Evolutionary conservation across 2,113 vertebrate species (phyloP), one percentile per base, ranked within the genome.

Genomic region (Lontra canadensis): DNA sequence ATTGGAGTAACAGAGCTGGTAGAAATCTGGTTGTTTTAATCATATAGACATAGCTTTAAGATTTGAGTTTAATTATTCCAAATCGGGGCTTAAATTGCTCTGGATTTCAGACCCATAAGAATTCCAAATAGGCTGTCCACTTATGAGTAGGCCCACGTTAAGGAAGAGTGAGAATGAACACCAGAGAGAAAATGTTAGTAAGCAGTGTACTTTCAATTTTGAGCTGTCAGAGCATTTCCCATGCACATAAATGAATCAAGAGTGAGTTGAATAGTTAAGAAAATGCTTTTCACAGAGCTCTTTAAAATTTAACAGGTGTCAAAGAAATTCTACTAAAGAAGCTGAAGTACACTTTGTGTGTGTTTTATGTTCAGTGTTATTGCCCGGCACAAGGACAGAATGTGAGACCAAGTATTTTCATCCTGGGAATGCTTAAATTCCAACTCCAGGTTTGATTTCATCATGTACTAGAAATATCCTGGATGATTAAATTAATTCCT

Each of bases 401-500:
- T 94, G 90, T 88, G 95, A 98, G 98, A 98, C 96, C 42, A 92
- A 98, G 95, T 94, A 96, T n/a, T 49, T 98, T 98, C 95, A 97
- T 97, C 95, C 93, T 94, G 94, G 98, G 97, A 98, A 96, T 98
- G 97, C 96, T 98, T 95, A 94, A 98, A 90, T 98, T 98, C 93
- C 85, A 98, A 88, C 96, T 98, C 88, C 44, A 97, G 89, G 95
- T 98, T 98, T 90, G 76, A 98, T 98, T 98, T 97, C 97, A 98
- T 98, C 80, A 0, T 97, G 90, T 97, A 87, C 97, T 97, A 97
- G 98, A 98, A 98, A 98, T 98, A 98, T 98, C 97, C 89, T 96
- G 97, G 95, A 97, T 98, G 95, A 98, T 98, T 98, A 98, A 98
- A 98, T 96, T 97, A 98, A 98, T 98, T 97, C 95, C 97, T 96